phyloP scores from a whole-genome alignment of 2,888 invertebrate species.

The Synanthedon vespiformis region DNA sequence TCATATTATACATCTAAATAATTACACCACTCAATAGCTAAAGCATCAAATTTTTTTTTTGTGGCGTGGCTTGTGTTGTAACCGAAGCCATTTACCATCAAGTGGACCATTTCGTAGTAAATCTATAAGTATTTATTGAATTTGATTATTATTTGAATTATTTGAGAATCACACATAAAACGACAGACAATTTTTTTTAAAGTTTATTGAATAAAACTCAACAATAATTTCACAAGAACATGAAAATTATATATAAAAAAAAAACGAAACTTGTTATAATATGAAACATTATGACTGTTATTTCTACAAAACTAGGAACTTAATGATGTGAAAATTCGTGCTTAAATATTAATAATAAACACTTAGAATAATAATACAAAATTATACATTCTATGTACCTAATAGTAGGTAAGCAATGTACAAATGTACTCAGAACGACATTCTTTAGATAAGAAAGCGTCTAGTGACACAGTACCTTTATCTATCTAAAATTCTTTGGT shows the following conservation, averaged over 20 bases:
- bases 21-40: too few relatives aligned
- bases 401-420: constrained; percentile 20
- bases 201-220: constrained; percentile 66
- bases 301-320: constrained; percentile 20
- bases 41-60: too few relatives aligned
- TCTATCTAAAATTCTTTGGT: constrained; percentile 1
- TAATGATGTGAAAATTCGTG: constrained; percentile 9
- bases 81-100: too few relatives aligned
- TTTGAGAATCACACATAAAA: constrained; percentile 3
- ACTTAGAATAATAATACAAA: background rate
- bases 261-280: constrained; percentile 10
- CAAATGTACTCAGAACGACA: constrained; percentile 35
- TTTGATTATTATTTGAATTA: too few relatives aligned
- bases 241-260: too few relatives aligned
- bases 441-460: constrained; percentile 37
- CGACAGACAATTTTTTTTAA: constrained; percentile 34
- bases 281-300: constrained; percentile 31
- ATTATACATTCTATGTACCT: background rate
- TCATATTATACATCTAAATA: too few relatives aligned
- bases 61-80: too few relatives aligned
- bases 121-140: too few relatives aligned
- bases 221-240: constrained; percentile 58
- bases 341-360: background rate
- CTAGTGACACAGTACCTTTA: constrained; percentile 37
- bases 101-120: too few relatives aligned